These are phyloP conservation scores for Pygoscelis adeliae DNA, from an alignment of 2,113 vertebrate genomes.

Conservation along the genomic window DNA sequence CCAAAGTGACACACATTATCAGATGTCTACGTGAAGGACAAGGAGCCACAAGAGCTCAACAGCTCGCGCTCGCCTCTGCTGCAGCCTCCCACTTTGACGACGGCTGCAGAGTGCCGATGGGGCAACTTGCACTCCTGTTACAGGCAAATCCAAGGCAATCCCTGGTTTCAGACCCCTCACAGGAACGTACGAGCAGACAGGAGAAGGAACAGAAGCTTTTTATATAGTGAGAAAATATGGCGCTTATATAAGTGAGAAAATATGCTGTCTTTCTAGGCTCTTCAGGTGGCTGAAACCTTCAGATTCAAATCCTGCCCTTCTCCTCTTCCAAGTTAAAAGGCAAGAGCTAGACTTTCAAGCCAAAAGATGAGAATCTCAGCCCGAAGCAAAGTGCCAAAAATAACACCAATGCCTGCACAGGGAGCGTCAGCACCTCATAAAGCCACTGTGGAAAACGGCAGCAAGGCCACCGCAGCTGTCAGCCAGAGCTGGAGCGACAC, in stretches of 20 bases:
- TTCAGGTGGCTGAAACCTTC: slow-evolving; percentile 42
- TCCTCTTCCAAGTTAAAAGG: slow-evolving; percentile 36
- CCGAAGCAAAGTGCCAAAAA: slow-evolving; percentile 44
- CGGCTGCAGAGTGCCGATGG: neutral
- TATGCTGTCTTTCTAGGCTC: neutral
- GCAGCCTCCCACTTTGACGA: neutral
- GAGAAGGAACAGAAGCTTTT: slow-evolving; percentile 28
- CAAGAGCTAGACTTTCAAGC: slow-evolving; percentile 26
- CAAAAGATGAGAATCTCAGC: slow-evolving; percentile 54
- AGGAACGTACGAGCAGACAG: neutral
- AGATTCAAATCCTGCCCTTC: neutral
- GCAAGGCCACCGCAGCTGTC: neutral
- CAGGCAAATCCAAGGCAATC: neutral
- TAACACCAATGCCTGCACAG: neutral
- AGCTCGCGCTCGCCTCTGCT: neutral
- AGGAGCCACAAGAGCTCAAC: neutral
- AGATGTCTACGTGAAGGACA: neutral
- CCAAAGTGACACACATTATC: neutral
- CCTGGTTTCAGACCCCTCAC: neutral
- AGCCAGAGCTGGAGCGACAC: neutral
- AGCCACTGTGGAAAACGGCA: neutral
- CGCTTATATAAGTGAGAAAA: slow-evolving; percentile 23
- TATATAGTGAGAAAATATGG: slow-evolving; percentile 4
- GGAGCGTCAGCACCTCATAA: neutral
- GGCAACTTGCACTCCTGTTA: neutral